Percentiles rank a stretch among this genome's conserved stretches.
Evolutionary conservation across 1,140 invertebrate genomes (phyloP).

Genomic region (Drosophila auraria): DNA sequence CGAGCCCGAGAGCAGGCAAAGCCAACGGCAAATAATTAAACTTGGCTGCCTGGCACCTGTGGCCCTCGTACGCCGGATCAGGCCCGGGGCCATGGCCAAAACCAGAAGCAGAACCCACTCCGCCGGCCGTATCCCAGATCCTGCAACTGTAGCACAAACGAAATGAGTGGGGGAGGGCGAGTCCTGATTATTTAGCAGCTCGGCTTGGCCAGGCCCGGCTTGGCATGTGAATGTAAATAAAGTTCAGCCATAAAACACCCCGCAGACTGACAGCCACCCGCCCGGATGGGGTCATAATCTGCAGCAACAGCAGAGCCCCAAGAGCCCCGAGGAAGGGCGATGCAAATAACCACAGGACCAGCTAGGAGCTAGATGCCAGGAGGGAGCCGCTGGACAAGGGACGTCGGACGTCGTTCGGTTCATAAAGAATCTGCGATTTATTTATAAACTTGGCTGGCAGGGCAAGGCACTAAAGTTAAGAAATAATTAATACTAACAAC

Average conservation of each 20-base stretch:
- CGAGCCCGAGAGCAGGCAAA: conserved; percentile 28
- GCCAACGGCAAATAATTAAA: conserved; percentile 77
- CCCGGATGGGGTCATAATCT: conserved; percentile 49
- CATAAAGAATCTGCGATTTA: conserved; percentile 63
- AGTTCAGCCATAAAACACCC: conserved; percentile 73
- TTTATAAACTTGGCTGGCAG: conserved; percentile 56
- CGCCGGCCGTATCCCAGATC: neutral
- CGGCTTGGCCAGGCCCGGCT: conserved; percentile 9
- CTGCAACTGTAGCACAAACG: conserved; percentile 59
- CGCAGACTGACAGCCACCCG: conserved; percentile 60
- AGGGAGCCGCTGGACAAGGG: conserved; percentile 7
- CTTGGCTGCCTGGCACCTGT: conserved; percentile 74
- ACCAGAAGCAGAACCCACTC: conserved; percentile 5
- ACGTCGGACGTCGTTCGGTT: conserved; percentile 2
- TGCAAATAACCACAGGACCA: conserved; percentile 36
- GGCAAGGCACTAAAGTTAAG: conserved; percentile 47
- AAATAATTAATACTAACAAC: conserved; percentile 78
- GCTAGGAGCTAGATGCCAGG: conserved; percentile 6
- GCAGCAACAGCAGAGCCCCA: conserved; percentile 40
- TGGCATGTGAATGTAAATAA: conserved; percentile 75
- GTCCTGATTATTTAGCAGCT: conserved; percentile 50
- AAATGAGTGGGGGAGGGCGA: conserved; percentile 34
- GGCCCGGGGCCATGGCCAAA: conserved; percentile 40
- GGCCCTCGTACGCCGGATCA: conserved; percentile 51
- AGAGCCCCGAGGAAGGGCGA: conserved; percentile 13